Evolutionary conservation across 2,797 vertebrate genomes (phyloP).

Genomic region (Sciurus carolinensis): DNA sequence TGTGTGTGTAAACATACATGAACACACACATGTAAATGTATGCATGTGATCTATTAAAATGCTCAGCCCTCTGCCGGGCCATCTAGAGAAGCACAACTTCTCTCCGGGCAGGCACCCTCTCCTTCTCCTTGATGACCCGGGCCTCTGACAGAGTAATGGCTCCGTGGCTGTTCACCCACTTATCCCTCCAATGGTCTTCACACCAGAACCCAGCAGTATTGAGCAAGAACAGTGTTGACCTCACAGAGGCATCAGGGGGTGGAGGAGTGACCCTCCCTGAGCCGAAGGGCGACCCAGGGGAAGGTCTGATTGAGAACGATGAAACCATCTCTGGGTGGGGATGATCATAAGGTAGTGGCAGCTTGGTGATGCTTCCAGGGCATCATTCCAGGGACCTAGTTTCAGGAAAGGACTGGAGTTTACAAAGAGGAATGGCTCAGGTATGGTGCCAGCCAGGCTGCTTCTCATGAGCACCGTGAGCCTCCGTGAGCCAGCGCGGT

Average conservation of each 20-base stretch:
- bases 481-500: too few species aligned
- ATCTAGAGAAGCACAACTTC: accelerated
- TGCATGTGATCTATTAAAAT: neutral
- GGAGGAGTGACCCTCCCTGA: neutral
- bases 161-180: accelerated
- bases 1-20: too few species aligned
- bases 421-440: accelerated
- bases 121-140: accelerated
- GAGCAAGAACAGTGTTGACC: neutral
- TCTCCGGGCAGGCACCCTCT: neutral
- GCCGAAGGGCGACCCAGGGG: neutral
- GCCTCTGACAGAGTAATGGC: neutral
- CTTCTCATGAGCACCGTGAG: accelerated
- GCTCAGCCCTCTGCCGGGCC: neutral
- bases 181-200: accelerated
- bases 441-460: accelerated
- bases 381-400: neutral
- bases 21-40: too few species aligned
- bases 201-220: neutral
- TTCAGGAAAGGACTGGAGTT: too few species aligned
- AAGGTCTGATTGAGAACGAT: neutral
- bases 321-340: too few species aligned
- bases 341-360: too few species aligned
- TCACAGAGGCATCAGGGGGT: neutral
- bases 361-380: too few species aligned